Base-by-base conservation (phyloP, 1,140 invertebrate genomes). In the Neuroterus valhalla region DNA sequence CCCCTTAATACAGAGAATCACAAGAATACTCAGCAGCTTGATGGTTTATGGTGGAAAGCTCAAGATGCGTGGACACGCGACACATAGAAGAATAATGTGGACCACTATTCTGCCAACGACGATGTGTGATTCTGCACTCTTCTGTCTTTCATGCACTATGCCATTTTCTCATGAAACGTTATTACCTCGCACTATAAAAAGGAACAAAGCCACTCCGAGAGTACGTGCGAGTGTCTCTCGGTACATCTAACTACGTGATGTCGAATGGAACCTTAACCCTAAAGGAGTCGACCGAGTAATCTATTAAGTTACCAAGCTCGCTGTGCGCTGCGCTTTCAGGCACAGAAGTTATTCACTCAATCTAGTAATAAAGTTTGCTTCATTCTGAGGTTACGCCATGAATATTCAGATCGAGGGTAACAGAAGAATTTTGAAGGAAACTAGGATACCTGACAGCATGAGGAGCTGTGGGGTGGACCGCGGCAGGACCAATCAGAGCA, bases 101-200 rank as follows among this genome's bases (percentile, higher is more conserved):
- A 68, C 46, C 74, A 70, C 73, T 74, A 76, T 69, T 71, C 67
- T 15, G 23, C 21, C 21, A 26, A 21, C 23, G 15, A 31, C 23
- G 79, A 72, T 77, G 73, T 78, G 75, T 77, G 76, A 77, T 71
- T 70, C 75, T 77, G 79, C 79, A 78, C 75, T 81, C 78, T 78
- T 75, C 77, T 78, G 75, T 52, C 73, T 75, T 69, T 74, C 75
- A 76, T 77, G 80, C 74, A 76, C 72, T 71, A 70, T 78, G 75
- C 73, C 77, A 77, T 77, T 78, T 77, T 77, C 77, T 75, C 72
- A 75, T 71, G 50, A 69, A 73, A 77, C 75, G 71, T 81, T 81
- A 81, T 81, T 81, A 75, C 79, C 75, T 81, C 75, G 77, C 79
- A 68, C 79, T 77, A 81, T 78, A 81, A 78, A 81, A 78, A 77